Percentiles rank a stretch among this genome's conserved stretches.
Conservation (phyloP, 2,888 invertebrate species). For the Cartodere bifasciata region DNA sequence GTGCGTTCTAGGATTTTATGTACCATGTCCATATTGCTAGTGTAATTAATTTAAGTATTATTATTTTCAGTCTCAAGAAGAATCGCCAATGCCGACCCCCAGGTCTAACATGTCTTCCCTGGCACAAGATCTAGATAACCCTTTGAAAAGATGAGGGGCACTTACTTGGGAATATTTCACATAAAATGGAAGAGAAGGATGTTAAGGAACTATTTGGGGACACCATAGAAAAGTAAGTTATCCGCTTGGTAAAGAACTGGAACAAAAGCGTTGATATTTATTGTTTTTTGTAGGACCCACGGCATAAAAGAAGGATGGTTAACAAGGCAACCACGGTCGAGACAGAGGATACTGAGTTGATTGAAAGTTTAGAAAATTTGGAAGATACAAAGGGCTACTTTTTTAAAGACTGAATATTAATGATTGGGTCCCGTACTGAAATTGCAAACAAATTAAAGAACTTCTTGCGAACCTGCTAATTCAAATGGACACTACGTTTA, state of each 20-base stretch:
- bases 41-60: no score
- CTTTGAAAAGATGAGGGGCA: conserved; percentile 85
- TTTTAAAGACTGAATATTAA: conserved; percentile 91
- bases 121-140: conserved; percentile 65
- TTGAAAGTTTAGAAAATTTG: conserved; percentile 94
- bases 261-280: no score
- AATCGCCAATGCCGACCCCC: conserved; percentile 21
- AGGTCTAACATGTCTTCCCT: conserved; percentile 58
- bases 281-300: conserved; percentile 49
- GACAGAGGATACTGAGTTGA: conserved; percentile 60
- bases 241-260: no score
- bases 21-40: no score
- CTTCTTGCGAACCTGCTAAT: conserved; percentile 79
- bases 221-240: conserved; percentile 81
- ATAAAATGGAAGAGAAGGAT: conserved; percentile 57
- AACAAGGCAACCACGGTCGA: conserved; percentile 79
- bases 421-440: conserved; percentile 91
- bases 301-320: conserved; percentile 61
- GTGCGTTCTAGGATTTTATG: no score
- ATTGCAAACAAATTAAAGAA: conserved; percentile 88
- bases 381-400: conserved; percentile 95
- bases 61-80: no score
- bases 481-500: conserved; percentile 78
- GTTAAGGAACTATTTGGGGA: conserved; percentile 97
- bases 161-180: conserved; percentile 54